Evolutionary conservation across 2,888 invertebrate species (phyloP).

Genomic region (Tubulanus polymorphus): DNA sequence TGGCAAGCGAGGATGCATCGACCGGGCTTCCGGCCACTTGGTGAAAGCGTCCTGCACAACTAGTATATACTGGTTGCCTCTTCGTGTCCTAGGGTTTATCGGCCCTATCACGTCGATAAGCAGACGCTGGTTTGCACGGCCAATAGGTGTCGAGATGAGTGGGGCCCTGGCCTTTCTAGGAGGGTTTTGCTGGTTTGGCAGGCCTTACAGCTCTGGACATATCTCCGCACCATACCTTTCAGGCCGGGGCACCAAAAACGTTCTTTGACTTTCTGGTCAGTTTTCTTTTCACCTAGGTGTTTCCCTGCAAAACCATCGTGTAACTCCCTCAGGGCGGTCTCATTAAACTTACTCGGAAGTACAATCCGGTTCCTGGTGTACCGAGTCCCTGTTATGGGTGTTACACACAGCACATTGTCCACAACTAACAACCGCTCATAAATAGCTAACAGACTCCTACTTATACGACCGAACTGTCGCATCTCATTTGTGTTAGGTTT

Average conservation of each 20-base stretch:
- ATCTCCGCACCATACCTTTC: neutral
- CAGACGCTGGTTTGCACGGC: neutral
- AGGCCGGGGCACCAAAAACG: neutral
- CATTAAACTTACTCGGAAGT: neutral
- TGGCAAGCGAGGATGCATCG: no score
- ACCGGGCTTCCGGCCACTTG: neutral
- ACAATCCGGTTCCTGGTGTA: neutral
- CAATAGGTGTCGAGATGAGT: neutral
- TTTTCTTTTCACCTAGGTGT: neutral
- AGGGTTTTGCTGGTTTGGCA: neutral
- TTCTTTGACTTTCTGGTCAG: neutral
- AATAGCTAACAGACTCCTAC: no score
- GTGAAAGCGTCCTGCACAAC: neutral
- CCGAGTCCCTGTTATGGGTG: no score
- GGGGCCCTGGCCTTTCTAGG: neutral
- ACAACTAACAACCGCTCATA: no score
- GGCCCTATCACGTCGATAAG: neutral
- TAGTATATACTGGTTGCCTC: neutral
- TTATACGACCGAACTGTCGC: no score
- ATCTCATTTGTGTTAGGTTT: no score
- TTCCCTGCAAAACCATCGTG: neutral
- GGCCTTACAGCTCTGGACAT: neutral
- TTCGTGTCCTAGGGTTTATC: neutral
- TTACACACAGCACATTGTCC: no score
- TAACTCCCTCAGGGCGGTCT: neutral